phyloP scores from a whole-genome alignment of 2,797 vertebrate species.

The Picus viridis region DNA sequence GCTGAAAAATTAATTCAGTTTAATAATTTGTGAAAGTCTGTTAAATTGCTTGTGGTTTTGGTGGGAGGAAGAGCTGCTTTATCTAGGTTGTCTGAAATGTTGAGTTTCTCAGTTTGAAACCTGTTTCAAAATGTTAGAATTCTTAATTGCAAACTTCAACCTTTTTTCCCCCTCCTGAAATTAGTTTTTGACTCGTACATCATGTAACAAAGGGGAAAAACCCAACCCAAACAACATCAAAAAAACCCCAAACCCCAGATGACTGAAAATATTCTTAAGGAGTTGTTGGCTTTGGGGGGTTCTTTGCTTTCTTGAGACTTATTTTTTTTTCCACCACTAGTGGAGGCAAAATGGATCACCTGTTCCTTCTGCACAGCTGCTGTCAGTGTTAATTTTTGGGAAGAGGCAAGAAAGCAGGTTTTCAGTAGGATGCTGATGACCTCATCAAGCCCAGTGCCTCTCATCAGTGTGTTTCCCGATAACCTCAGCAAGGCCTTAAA shows the following conservation, averaged over 20 bases:
- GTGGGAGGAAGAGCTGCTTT: not conserved
- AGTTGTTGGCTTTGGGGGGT: not conserved
- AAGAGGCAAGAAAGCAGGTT: not conserved
- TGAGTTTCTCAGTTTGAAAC: not conserved
- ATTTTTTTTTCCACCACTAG: too few species aligned
- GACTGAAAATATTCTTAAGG: not conserved
- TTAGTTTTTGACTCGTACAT: not conserved
- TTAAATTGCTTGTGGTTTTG: not conserved
- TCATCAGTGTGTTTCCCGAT: not conserved
- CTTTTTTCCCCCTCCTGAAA: not conserved
- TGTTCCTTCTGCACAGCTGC: not conserved
- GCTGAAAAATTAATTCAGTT: not conserved
- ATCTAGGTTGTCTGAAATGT: not conserved
- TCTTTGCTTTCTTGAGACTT: not conserved
- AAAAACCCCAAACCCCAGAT: too few species aligned
- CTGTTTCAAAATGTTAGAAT: not conserved
- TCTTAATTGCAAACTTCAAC: not conserved
- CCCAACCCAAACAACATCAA: not conserved
- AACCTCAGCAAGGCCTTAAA: not conserved
- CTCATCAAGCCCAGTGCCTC: not conserved
- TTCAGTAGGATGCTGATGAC: not conserved
- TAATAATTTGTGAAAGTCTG: not conserved
- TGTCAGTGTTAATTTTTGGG: not conserved
- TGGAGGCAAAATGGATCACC: not conserved
- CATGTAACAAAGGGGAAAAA: not conserved